These are phyloP conservation scores for Phenganax subtilis DNA, from an alignment of 92 coral and sea anemone species.

Conservation along the genomic window DNA sequence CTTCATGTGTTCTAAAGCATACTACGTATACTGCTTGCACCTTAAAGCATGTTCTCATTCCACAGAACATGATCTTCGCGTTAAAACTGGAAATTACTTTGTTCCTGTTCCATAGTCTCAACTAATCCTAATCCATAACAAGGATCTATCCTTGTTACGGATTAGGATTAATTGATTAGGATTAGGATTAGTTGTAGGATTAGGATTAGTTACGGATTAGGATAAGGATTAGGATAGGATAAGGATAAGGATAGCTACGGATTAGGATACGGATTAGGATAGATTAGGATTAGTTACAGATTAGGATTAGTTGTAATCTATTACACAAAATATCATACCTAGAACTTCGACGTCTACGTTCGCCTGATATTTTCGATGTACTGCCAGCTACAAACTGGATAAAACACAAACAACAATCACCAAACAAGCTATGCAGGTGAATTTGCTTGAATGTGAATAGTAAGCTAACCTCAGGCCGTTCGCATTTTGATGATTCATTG, in stretches of 20 bases:
- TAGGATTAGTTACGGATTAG: too few species aligned
- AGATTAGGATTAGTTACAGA: too few species aligned
- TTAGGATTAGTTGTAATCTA: not conserved
- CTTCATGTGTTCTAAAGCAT: too few species aligned
- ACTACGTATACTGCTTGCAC: too few species aligned
- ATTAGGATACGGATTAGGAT: too few species aligned
- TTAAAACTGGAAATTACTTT: not conserved
- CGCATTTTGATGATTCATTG: not conserved
- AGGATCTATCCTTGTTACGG: not conserved
- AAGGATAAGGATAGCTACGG: too few species aligned
- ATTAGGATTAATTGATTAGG: too few species aligned
- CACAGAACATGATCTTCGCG: too few species aligned
- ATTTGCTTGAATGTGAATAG: not conserved
- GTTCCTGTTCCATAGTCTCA: not conserved
- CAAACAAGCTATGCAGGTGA: not conserved
- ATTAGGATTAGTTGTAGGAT: too few species aligned
- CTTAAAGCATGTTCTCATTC: too few species aligned
- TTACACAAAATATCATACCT: conserved; percentile 43
- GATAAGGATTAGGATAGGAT: too few species aligned
- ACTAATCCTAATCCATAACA: not conserved
- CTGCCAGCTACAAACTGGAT: conserved; percentile 23
- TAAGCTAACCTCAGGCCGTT: too few species aligned
- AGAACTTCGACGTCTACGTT: conserved; percentile 57
- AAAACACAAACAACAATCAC: not conserved
- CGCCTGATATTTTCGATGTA: conserved; percentile 13